A percentile compares a stretch with the other conserved stretches of the same genome.
Evolutionary conservation across 2,797 vertebrate genomes (phyloP).

Genomic region (Austrolebias charrua): DNA sequence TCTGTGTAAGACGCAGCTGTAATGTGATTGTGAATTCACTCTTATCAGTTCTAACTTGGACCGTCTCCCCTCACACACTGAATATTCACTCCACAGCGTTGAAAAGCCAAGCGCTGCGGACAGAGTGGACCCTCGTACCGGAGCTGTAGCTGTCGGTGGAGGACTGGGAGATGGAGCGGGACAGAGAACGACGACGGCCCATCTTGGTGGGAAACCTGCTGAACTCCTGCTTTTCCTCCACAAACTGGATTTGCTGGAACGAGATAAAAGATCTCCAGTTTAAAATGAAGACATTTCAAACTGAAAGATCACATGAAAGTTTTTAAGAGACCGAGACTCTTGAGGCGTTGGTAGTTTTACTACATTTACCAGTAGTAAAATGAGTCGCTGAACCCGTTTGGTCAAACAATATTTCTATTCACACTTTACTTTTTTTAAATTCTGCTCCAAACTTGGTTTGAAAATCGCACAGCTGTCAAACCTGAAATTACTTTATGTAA

Average conservation of each 20-base stretch:
- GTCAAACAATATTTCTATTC: too few species aligned
- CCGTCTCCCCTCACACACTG: not conserved
- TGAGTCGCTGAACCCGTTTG: too few species aligned
- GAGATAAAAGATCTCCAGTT: conserved; percentile 2
- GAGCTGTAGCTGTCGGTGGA: conserved; percentile 97
- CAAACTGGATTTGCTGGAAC: conserved; percentile 93
- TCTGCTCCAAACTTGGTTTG: too few species aligned
- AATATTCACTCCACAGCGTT: not conserved
- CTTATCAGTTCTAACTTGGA: too few species aligned
- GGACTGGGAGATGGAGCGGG: conserved; percentile 94
- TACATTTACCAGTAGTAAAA: too few species aligned
- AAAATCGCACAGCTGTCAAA: too few species aligned
- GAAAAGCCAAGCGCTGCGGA: too few species aligned
- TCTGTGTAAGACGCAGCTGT: conserved; percentile 93
- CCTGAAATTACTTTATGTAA: too few species aligned
- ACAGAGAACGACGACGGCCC: conserved; percentile 89
- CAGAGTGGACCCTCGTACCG: conserved; percentile 70
- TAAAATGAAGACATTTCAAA: not conserved
- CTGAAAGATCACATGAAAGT: not conserved
- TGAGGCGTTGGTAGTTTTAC: too few species aligned
- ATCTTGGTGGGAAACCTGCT: conserved; percentile 93
- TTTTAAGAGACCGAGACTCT: too few species aligned
- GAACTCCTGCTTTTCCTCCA: conserved; percentile 97
- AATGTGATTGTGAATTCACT: not conserved
- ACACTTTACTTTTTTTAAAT: too few species aligned